A percentile compares a stretch with the other conserved stretches of the same genome.
phyloP scores from a whole-genome alignment of 2,113 vertebrate genomes.

The Natator depressus region DNA sequence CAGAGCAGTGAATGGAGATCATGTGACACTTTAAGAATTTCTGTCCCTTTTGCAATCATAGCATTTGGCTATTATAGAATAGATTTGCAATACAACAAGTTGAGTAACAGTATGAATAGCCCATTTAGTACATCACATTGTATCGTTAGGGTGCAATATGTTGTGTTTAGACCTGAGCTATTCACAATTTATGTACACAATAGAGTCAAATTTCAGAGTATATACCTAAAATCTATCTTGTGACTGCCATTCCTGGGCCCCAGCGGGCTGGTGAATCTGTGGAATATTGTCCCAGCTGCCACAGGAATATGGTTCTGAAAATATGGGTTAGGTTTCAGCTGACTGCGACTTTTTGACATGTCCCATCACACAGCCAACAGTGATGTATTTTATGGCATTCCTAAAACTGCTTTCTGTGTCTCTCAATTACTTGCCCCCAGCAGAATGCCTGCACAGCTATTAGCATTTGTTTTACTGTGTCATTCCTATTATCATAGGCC shows the following conservation, averaged over 20 bases:
- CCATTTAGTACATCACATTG: not conserved
- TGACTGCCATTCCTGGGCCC: not conserved
- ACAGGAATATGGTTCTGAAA: constrained; percentile 26
- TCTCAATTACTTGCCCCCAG: constrained; percentile 42
- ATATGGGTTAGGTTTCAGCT: not conserved
- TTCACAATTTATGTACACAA: not conserved
- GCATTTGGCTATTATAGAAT: not conserved
- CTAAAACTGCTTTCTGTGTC: not conserved
- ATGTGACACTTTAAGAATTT: not conserved
- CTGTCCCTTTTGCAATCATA: not conserved
- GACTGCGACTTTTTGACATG: constrained; percentile 43
- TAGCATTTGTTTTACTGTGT: constrained; percentile 37
- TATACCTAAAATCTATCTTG: constrained; percentile 7
- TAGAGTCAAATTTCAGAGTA: not conserved
- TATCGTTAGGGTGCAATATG: not conserved
- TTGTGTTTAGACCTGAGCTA: not conserved
- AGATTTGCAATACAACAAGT: not conserved
- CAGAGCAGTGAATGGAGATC: not conserved
- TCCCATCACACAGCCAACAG: constrained; percentile 40
- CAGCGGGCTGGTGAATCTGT: not conserved
- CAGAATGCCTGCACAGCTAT: constrained; percentile 48
- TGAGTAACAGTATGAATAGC: not conserved
- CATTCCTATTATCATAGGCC: constrained; percentile 33
- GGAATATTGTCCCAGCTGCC: not conserved
- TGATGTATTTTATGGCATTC: constrained; percentile 33